A percentile compares a stretch with the other conserved stretches of the same genome.
Conservation (phyloP, 2,888 invertebrate genomes). For the Drosophila silvestris region DNA sequence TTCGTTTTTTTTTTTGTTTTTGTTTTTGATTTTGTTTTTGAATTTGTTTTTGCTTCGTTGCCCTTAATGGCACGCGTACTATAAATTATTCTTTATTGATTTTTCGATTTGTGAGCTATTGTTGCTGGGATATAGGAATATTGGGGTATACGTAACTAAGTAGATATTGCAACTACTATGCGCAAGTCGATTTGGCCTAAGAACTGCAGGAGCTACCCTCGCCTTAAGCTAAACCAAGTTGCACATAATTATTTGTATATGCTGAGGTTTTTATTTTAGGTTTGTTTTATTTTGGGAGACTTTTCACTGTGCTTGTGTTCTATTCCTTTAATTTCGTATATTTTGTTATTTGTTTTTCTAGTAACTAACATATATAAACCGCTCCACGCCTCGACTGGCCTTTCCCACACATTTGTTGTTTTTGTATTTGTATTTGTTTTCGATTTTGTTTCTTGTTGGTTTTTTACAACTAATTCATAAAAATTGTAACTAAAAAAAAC, state of each 20-base stretch:
- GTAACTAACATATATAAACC: slow-evolving; percentile 56
- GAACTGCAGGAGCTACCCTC: slow-evolving; percentile 2
- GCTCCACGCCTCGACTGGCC: slow-evolving; percentile 50
- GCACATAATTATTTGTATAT: slow-evolving; percentile 74
- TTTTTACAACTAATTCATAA: slow-evolving; percentile 65
- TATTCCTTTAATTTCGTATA: background rate
- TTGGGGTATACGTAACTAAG: slow-evolving; percentile 62
- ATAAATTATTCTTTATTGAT: slow-evolving; percentile 52
- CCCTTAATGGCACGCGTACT: slow-evolving; percentile 77
- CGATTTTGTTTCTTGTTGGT: slow-evolving; percentile 1
- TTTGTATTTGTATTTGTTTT: slow-evolving; percentile 22
- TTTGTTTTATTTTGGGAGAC: slow-evolving; percentile 28
- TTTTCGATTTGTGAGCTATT: slow-evolving; percentile 37
- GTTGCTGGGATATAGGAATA: slow-evolving; percentile 4
- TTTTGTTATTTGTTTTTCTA: slow-evolving; percentile 30
- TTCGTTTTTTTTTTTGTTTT: slow-evolving; percentile 14
- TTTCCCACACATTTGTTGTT: slow-evolving; percentile 37
- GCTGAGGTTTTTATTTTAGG: slow-evolving; percentile 26
- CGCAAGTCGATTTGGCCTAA: slow-evolving; percentile 81
- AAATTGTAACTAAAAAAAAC: slow-evolving; percentile 62
- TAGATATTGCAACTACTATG: slow-evolving; percentile 67
- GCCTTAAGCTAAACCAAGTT: slow-evolving; percentile 81
- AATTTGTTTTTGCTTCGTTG: slow-evolving; percentile 53
- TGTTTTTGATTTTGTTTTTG: slow-evolving; percentile 5
- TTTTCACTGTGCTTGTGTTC: slow-evolving; percentile 40